phyloP scores from a whole-genome alignment of 2,797 vertebrate genomes.

The Ctenochaetus hawaiiensis region DNA sequence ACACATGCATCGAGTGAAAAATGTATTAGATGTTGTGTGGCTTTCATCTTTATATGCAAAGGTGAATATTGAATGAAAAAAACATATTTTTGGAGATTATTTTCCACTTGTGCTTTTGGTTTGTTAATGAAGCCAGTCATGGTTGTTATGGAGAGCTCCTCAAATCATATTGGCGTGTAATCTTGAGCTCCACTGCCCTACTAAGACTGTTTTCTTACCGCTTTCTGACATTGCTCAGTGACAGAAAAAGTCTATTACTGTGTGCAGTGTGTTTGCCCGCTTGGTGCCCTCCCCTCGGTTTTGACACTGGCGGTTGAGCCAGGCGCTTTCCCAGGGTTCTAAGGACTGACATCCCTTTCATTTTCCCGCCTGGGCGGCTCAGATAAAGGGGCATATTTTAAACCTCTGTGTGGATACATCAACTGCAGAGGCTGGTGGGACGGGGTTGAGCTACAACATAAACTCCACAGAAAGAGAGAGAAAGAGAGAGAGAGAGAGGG shows the following conservation, averaged over 20 bases:
- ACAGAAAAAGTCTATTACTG: slow-evolving; percentile 68
- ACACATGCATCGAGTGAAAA: slow-evolving; percentile 13
- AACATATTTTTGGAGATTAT: slow-evolving; percentile 25
- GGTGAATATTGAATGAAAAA: background rate
- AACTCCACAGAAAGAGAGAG: slow-evolving; percentile 56
- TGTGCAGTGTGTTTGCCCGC: slow-evolving; percentile 69
- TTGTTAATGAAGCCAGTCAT: slow-evolving; percentile 48
- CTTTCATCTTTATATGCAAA: slow-evolving; percentile 33
- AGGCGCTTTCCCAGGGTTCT: slow-evolving; percentile 84
- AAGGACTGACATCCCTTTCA: slow-evolving; percentile 85
- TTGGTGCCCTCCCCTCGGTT: slow-evolving; percentile 76
- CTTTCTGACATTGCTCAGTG: slow-evolving; percentile 63
- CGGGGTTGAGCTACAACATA: slow-evolving; percentile 58
- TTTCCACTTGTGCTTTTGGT: slow-evolving; percentile 29
- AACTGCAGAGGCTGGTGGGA: slow-evolving; percentile 72
- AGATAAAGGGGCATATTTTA: slow-evolving; percentile 87
- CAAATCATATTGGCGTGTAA: slow-evolving; percentile 77
- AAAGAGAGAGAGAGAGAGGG: background rate
- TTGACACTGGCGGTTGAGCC: slow-evolving; percentile 77
- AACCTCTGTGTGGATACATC: slow-evolving; percentile 80
- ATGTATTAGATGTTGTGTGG: slow-evolving; percentile 12
- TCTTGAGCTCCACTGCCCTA: slow-evolving; percentile 80
- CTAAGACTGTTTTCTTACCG: slow-evolving; percentile 77
- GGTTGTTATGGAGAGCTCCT: slow-evolving; percentile 54
- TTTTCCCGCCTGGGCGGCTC: slow-evolving; percentile 84